Conservation (phyloP, 2,797 vertebrate species). For the Cryptoblepharus egeriae region DNA sequence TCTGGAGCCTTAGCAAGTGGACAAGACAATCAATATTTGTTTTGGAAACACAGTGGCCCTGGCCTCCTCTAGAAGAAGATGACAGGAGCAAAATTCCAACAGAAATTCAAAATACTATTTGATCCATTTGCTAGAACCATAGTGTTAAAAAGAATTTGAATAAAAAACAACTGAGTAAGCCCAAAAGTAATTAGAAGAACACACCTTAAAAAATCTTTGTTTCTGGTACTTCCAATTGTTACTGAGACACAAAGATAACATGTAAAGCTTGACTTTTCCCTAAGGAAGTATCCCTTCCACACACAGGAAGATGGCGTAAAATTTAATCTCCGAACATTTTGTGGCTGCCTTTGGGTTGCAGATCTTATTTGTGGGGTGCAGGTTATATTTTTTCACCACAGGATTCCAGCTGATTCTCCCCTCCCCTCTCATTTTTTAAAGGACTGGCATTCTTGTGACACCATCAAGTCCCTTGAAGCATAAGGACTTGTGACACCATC, state of each 20-base stretch:
- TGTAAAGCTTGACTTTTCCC: not conserved
- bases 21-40: not conserved
- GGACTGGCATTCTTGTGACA: too few relatives aligned
- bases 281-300: not conserved
- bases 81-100: not conserved
- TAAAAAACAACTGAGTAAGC: not conserved
- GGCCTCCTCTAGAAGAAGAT: too few relatives aligned
- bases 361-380: too few relatives aligned
- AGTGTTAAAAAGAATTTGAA: not conserved
- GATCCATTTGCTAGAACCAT: not conserved
- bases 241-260: not conserved
- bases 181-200: not conserved
- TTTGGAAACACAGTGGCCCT: not conserved
- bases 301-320: too few relatives aligned
- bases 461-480: too few relatives aligned
- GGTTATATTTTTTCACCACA: too few relatives aligned
- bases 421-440: too few relatives aligned
- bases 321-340: too few relatives aligned
- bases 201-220: not conserved
- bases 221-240: not conserved
- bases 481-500: too few relatives aligned
- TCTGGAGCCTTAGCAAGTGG: too few relatives aligned
- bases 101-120: not conserved
- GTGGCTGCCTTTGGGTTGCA: too few relatives aligned
- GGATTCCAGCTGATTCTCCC: too few relatives aligned